These are phyloP conservation scores for Sebastes flavidus DNA, from an alignment of 2,797 vertebrate genomes.

Conservation along the genomic window DNA sequence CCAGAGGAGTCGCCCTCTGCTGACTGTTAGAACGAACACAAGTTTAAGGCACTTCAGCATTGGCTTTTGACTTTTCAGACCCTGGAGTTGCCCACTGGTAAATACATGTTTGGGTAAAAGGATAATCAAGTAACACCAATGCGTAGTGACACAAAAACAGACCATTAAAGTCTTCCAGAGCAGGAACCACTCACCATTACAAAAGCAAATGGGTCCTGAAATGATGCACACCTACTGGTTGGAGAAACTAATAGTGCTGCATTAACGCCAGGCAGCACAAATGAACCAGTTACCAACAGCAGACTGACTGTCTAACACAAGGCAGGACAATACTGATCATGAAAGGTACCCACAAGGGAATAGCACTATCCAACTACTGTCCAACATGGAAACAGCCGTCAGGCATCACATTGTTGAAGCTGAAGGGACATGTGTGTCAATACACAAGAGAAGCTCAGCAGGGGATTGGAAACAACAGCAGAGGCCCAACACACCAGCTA, in stretches of 20 bases:
- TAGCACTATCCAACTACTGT: constrained; percentile 13
- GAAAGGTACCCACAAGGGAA: constrained; percentile 29
- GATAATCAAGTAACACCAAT: not conserved
- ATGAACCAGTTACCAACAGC: constrained; percentile 25
- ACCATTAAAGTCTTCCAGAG: not conserved
- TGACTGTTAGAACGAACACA: fast-evolving
- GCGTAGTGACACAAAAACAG: not conserved
- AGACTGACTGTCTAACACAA: constrained; percentile 28
- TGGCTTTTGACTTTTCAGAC: too few relatives aligned
- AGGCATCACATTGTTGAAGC: constrained; percentile 47
- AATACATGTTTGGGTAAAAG: constrained; percentile 10
- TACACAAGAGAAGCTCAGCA: constrained; percentile 27
- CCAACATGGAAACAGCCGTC: constrained; percentile 42
- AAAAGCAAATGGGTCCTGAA: constrained; percentile 32
- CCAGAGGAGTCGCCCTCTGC: too few relatives aligned
- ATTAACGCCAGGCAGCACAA: constrained; percentile 17
- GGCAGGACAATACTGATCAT: constrained; percentile 23
- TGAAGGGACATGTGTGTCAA: constrained; percentile 51
- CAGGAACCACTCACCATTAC: constrained; percentile 1
- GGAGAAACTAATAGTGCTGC: constrained; percentile 19
- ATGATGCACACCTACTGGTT: constrained; percentile 26
- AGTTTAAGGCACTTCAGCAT: too few relatives aligned
- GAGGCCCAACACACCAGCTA: constrained; percentile 29
- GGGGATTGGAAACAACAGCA: constrained; percentile 44
- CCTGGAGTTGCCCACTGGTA: not conserved